Evolutionary conservation across 2,113 vertebrate species (phyloP).

Genomic region (Xerus inauris): DNA sequence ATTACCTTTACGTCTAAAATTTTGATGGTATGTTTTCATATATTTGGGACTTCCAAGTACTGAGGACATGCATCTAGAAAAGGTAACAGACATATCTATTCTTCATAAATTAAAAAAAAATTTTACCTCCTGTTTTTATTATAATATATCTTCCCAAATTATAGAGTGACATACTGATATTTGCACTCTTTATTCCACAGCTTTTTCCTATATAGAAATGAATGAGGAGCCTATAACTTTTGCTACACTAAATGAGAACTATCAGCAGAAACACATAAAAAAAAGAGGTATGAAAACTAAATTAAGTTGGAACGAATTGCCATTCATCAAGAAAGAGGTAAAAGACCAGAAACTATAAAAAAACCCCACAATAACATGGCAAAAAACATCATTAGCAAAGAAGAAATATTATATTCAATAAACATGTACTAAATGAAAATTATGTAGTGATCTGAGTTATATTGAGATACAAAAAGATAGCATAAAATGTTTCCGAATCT

Average conservation of each 20-base stretch:
- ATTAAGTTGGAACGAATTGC: neutral
- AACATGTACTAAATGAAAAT: neutral
- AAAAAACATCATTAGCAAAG: neutral
- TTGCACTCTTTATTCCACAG: neutral
- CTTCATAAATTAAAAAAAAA: neutral
- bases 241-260: neutral
- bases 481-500: neutral
- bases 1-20: neutral
- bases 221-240: neutral
- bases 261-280: neutral
- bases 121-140: neutral
- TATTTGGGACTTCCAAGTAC: neutral
- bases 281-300: neutral
- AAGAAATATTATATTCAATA: neutral
- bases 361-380: neutral
- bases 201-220: conserved; percentile 22
- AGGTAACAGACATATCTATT: neutral
- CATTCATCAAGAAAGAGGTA: neutral
- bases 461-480: neutral
- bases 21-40: neutral
- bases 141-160: neutral
- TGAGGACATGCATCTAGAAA: neutral
- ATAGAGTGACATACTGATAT: neutral
- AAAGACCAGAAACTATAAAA: neutral
- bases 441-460: neutral